Percentiles rank a stretch among this genome's conserved stretches.
Evolutionary conservation across 2,113 vertebrate species (phyloP).

Genomic region (Ciconia stormi): DNA sequence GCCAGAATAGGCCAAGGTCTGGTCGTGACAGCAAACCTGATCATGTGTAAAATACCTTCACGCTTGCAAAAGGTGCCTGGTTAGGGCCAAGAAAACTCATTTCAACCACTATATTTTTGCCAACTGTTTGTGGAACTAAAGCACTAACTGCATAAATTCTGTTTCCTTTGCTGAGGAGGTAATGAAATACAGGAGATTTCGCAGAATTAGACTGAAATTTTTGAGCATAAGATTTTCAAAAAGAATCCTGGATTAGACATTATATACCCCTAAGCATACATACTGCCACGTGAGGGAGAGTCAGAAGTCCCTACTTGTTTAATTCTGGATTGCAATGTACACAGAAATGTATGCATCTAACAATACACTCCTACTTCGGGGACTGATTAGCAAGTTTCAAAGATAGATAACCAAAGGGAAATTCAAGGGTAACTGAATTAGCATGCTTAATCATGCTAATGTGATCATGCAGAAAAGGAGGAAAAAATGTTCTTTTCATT

Average conservation of each 20-base stretch:
- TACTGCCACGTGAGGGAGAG: neutral
- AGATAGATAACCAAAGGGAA: neutral
- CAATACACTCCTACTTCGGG: neutral
- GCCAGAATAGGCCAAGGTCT: neutral
- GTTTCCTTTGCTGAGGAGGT: neutral
- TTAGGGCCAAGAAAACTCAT: neutral
- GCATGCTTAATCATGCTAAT: neutral
- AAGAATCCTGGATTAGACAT: neutral
- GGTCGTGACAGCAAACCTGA: neutral
- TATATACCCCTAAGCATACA: neutral
- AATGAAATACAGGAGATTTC: neutral
- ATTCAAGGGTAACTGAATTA: neutral
- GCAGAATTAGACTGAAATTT: neutral
- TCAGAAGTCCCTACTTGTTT: neutral
- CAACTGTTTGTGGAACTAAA: neutral
- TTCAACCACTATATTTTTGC: neutral
- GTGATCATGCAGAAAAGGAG: neutral
- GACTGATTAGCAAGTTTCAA: neutral
- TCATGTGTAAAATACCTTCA: neutral
- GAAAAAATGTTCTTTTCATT: neutral
- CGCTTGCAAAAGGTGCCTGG: neutral
- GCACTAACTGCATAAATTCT: neutral
- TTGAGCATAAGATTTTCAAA: neutral
- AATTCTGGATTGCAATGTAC: neutral
- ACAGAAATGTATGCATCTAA: neutral